These are phyloP conservation scores for Petroica traversi DNA, from an alignment of 2,113 vertebrate species.

Conservation along the genomic window DNA sequence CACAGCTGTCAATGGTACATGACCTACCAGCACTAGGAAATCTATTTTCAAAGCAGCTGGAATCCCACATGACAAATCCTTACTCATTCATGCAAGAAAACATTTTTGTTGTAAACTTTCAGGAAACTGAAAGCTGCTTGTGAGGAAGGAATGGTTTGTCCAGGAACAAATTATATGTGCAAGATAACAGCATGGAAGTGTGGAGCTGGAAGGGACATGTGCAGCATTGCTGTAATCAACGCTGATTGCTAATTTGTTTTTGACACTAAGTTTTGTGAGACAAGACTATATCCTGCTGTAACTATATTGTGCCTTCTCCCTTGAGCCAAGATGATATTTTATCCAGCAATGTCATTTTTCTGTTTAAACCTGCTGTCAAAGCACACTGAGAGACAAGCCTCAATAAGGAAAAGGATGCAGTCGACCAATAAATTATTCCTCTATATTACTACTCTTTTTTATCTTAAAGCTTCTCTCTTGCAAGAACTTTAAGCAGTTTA, in stretches of 20 bases:
- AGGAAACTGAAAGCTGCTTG: not conserved
- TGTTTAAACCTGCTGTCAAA: not conserved
- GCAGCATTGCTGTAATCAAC: not conserved
- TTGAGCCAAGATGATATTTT: not conserved
- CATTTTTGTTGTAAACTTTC: not conserved
- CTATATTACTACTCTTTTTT: not conserved
- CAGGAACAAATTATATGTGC: not conserved
- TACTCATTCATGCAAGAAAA: not conserved
- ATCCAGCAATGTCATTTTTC: not conserved
- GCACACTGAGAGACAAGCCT: not conserved
- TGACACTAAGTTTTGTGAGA: not conserved
- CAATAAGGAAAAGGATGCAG: not conserved
- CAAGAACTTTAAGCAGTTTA: not conserved
- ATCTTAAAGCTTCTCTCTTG: not conserved
- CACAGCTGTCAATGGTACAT: not conserved
- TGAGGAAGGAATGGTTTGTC: not conserved
- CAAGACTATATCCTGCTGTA: not conserved
- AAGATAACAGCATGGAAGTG: not conserved
- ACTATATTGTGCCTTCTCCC: not conserved
- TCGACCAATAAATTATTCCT: not conserved
- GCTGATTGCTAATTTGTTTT: not conserved
- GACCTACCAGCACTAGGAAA: not conserved
- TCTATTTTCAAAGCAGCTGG: not conserved
- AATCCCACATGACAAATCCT: not conserved
- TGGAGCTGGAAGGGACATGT: not conserved